Evolutionary conservation across 1,140 invertebrate genomes (phyloP), one percentile per base, ranked within the genome.

Genomic region (Eulimnadia texana): DNA sequence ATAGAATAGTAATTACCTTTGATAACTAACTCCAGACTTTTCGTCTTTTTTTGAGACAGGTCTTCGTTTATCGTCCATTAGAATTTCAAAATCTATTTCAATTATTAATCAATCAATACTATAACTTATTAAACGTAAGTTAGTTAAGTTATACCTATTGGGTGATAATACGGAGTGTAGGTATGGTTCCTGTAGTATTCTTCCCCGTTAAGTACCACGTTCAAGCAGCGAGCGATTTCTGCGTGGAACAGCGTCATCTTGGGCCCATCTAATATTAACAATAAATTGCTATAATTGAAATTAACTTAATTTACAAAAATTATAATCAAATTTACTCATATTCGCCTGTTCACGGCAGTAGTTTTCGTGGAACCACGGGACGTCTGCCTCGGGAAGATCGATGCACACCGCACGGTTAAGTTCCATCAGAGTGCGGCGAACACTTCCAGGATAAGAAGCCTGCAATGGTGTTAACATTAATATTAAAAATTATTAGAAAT

Each of bases 281-380:
- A 50, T 2, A n/a, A 1, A 50, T 50, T 1, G 23, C 10, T 58
- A 57, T 1, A 55, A 10, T 60, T 3, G 51, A n/a, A n/a, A n/a
- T n/a, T n/a, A n/a, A n/a, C n/a, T n/a, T n/a, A n/a, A n/a, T n/a
- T n/a, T n/a, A n/a, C n/a, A n/a, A n/a, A n/a, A n/a, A n/a, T n/a
- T n/a, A n/a, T n/a, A n/a, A n/a, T n/a, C n/a, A n/a, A n/a, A n/a
- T n/a, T 16, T 19, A 64, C 63, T 64, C 16, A 28, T 58, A 50
- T 52, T 13, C 19, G 42, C 53, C 42, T 56, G 42, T 64, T 71
- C 76, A 68, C 81, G 71, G 33, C 80, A 72, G 63, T 79, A 81
- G 64, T 80, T 80, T 63, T 80, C 74, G 69, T 83, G 81, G 66
- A 83, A 82, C 81, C 81, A 83, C 2, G 81, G 81, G 27, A 83